Base-by-base conservation (phyloP, 1,140 invertebrate genomes). In the Megalonaias nervosa region DNA sequence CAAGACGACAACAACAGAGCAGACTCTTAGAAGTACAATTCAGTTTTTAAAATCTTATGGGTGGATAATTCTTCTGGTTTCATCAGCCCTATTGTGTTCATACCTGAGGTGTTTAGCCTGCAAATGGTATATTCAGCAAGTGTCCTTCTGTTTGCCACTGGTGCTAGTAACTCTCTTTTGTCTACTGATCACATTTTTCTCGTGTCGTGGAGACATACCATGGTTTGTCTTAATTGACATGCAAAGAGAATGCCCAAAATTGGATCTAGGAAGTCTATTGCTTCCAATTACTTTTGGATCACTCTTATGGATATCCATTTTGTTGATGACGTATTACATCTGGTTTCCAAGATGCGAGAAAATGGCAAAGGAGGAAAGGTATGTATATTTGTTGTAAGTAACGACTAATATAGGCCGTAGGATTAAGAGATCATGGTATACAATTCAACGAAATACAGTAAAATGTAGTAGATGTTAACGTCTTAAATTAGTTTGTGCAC, bases 231-330 rank as follows among this genome's bases (percentile, higher is more conserved):
- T 74, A 6, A 61, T 71, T 19, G 17, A 31, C 6, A 48, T 71
- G 15, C 26, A 61, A 19, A 4, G n/a, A 26, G n/a, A 60, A 15
- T 71, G 56, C 73, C 78, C 57, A 14, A 58, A 61, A 68, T 55
- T 19, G 17, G 60, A 26, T n/a, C n/a, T 69, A 21, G 61, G 61
- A 14, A 55, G 58, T 11, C 19, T 62, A 6, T 16, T 21, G 12
- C 68, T 70, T 61, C 65, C 75, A 13, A 17, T 73, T 19, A n/a
- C 81, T 58, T 70, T 38, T 21, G 48, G 97, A 60, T 86, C 55
- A 6, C 26, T 31, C 6, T 98, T 97, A 96, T 91, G 98, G 21
- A 90, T 98, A 6, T 97, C 96, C 1, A 96, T 98, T 21, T 17
- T 74, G 16, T 26, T 82, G 19, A 55, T 82, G 17, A 79, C 81